phyloP scores from a whole-genome alignment of 2,113 vertebrate genomes.

The Speoplatyrhinus poulsoni region DNA sequence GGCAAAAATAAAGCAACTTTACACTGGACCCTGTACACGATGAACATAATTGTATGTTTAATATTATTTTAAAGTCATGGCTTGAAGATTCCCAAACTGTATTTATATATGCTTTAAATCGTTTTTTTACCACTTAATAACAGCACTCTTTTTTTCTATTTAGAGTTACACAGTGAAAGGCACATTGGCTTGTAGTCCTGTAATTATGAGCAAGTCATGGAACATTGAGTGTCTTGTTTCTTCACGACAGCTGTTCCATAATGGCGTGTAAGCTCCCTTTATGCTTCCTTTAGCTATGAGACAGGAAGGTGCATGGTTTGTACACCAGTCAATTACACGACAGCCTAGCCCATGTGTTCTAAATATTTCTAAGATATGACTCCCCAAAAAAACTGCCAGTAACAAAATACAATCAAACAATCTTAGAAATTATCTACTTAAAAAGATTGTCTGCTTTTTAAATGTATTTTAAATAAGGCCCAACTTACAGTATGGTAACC shows the following conservation, averaged over 20 bases:
- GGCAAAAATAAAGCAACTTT: slow-evolving; percentile 4
- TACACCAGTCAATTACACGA: too few species aligned
- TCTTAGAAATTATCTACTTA: too few species aligned
- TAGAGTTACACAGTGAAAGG: slow-evolving; percentile 5
- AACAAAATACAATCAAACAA: too few species aligned
- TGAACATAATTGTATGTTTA: slow-evolving; percentile 8
- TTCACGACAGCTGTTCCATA: not conserved
- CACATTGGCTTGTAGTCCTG: not conserved
- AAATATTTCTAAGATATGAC: too few species aligned
- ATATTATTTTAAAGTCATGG: slow-evolving; percentile 39
- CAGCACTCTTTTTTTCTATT: slow-evolving; percentile 6
- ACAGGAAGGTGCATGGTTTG: too few species aligned
- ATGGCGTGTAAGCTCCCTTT: not conserved
- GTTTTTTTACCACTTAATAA: not conserved
- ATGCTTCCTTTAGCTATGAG: not conserved
- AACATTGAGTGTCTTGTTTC: not conserved
- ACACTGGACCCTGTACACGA: slow-evolving; percentile 12
- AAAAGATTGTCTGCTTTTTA: too few species aligned
- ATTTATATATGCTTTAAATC: slow-evolving; percentile 29
- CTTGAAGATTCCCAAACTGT: slow-evolving; percentile 30
- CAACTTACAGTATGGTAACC: too few species aligned
- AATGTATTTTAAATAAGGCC: too few species aligned
- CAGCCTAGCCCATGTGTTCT: too few species aligned
- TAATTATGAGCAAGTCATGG: slow-evolving; percentile 1
- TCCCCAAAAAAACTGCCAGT: too few species aligned